These are phyloP conservation scores for Rhinogobius similis DNA, from an alignment of 2,113 vertebrate genomes.

Conservation along the genomic window DNA sequence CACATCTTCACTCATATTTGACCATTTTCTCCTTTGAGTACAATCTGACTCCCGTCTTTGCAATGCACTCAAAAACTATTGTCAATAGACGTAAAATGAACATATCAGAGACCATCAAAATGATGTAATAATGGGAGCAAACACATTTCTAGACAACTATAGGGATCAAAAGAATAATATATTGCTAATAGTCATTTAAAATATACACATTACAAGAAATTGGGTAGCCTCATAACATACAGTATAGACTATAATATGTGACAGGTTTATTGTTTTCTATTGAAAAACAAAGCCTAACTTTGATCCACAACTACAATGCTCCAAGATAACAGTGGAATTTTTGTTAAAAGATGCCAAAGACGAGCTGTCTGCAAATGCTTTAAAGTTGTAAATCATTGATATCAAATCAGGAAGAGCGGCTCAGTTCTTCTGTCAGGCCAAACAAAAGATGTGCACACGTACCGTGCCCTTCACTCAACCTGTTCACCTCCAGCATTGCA, in stretches of 20 bases:
- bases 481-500: constrained; percentile 59
- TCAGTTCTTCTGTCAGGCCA: constrained; percentile 25
- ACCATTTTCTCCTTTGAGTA: constrained; percentile 5
- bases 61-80: not conserved
- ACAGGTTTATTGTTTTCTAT: not conserved
- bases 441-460: constrained; percentile 51
- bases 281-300: not conserved
- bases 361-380: not conserved
- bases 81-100: not conserved
- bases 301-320: not conserved
- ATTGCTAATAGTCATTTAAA: not conserved
- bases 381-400: constrained; percentile 27
- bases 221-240: not conserved
- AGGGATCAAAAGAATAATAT: no score
- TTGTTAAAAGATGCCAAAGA: not conserved
- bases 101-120: no score
- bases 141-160: no score
- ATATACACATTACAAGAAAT: not conserved
- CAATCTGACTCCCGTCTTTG: not conserved
- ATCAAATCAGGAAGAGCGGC: constrained; percentile 10
- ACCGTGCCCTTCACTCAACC: constrained; percentile 73
- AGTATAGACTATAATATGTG: not conserved
- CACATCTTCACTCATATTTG: constrained; percentile 9
- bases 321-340: not conserved
- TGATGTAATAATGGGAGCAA: not conserved